These are phyloP conservation scores for Augochlorella aurata DNA, from an alignment of 2,888 invertebrate genomes.

Conservation along the genomic window DNA sequence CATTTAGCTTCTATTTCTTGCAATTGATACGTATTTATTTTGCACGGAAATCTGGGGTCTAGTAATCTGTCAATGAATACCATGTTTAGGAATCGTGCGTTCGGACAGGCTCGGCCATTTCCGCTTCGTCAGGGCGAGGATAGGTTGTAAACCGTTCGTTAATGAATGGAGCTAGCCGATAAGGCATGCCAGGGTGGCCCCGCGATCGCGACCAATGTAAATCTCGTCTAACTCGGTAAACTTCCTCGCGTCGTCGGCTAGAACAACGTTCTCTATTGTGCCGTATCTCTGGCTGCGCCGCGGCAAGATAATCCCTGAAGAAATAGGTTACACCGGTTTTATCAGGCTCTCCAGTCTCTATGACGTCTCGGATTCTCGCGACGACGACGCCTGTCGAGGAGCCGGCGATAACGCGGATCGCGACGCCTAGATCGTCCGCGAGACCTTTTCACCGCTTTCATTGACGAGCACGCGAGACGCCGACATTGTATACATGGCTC, in stretches of 20 bases:
- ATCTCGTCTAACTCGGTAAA: slow-evolving; percentile 38
- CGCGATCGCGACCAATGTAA: slow-evolving; percentile 32
- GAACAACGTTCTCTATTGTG: slow-evolving; percentile 60
- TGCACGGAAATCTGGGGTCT: too few relatives aligned
- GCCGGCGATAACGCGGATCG: slow-evolving; percentile 15
- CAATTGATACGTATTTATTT: too few relatives aligned
- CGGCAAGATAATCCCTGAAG: slow-evolving; percentile 55
- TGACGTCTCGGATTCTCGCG: slow-evolving; percentile 23
- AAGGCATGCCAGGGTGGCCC: neutral
- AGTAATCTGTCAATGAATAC: too few relatives aligned
- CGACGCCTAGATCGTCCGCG: neutral
- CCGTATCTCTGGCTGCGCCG: slow-evolving; percentile 23
- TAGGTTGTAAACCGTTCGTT: neutral
- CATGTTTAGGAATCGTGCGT: too few relatives aligned
- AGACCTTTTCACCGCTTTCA: slow-evolving; percentile 29
- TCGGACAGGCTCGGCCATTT: neutral
- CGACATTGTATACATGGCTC: neutral
- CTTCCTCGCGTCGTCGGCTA: slow-evolving; percentile 29
- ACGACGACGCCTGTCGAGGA: neutral
- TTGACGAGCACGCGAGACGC: slow-evolving; percentile 21
- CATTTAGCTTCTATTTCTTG: too few relatives aligned
- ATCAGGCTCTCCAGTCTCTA: slow-evolving; percentile 41
- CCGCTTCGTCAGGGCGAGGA: neutral
- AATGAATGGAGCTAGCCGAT: slow-evolving; percentile 4
- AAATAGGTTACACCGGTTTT: slow-evolving; percentile 62